Percentiles rank a stretch among this genome's conserved stretches.
These are phyloP conservation scores for Synanthedon tipuliformis DNA, from an alignment of 2,888 invertebrate species.

Conservation along the genomic window DNA sequence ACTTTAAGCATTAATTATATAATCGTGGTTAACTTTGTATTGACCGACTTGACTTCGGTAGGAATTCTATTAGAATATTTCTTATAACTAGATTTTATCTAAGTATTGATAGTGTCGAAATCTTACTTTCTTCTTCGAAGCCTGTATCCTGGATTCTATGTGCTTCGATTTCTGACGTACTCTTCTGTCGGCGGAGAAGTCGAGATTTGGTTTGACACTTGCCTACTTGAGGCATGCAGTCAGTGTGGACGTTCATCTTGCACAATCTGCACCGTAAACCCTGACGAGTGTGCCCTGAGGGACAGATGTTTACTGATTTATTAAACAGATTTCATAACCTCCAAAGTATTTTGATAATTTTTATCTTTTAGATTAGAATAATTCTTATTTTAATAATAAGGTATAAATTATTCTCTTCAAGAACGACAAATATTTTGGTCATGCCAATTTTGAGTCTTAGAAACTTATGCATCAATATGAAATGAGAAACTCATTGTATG, in stretches of 20 bases:
- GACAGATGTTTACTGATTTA: neutral
- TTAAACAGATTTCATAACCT: too few relatives aligned
- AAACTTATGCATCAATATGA: too few relatives aligned
- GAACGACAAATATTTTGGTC: too few relatives aligned
- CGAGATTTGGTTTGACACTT: slow-evolving; percentile 89
- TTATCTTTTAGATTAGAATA: too few relatives aligned
- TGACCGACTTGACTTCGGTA: neutral
- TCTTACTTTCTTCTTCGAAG: slow-evolving; percentile 85
- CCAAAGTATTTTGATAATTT: too few relatives aligned
- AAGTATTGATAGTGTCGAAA: neutral
- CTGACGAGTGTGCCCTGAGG: slow-evolving; percentile 87
- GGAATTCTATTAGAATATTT: neutral
- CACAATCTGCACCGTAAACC: slow-evolving; percentile 90
- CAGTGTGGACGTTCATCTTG: slow-evolving; percentile 91
- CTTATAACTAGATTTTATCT: neutral
- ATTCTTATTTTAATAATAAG: too few relatives aligned
- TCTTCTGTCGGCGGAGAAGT: slow-evolving; percentile 87
- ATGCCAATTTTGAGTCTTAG: too few relatives aligned
- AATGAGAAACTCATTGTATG: too few relatives aligned
- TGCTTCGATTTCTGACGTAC: slow-evolving; percentile 85
- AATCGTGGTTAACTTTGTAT: neutral
- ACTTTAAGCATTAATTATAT: neutral
- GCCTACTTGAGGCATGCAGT: slow-evolving; percentile 85
- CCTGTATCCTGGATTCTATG: slow-evolving; percentile 72
- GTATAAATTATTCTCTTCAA: too few relatives aligned